Percentiles rank a stretch among this genome's conserved stretches.
Conservation (phyloP, 2,888 invertebrate species). For the Cosmorhoe ocellata region DNA sequence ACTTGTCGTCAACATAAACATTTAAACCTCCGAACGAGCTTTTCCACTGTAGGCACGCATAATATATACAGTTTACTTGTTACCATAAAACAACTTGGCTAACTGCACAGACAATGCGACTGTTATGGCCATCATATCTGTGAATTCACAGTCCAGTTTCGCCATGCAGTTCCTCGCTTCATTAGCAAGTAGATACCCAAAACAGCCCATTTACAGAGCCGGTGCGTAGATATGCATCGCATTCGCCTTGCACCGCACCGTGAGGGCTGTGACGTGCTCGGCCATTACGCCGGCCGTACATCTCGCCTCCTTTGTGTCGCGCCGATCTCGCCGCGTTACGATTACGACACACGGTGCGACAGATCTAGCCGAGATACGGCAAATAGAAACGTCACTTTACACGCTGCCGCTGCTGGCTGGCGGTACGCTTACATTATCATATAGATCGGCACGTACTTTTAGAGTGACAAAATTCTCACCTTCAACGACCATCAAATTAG, state of each 20-base stretch:
- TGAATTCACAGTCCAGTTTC: conserved; percentile 71
- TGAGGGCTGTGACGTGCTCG: conserved; percentile 69
- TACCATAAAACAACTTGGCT: conserved; percentile 60
- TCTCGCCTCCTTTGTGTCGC: conserved; percentile 77
- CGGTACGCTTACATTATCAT: conserved; percentile 61
- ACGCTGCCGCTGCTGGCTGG: conserved; percentile 63
- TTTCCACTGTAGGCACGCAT: conserved; percentile 31
- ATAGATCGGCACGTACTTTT: conserved; percentile 58
- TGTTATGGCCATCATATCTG: conserved; percentile 69
- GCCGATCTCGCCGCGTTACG: conserved; percentile 73
- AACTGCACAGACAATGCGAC: conserved; percentile 59
- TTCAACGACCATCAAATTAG: conserved; percentile 45
- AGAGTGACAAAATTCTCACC: conserved; percentile 65
- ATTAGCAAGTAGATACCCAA: conserved; percentile 81
- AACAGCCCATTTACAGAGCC: conserved; percentile 78
- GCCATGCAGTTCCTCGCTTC: conserved; percentile 66
- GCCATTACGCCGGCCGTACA: conserved; percentile 74
- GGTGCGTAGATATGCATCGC: conserved; percentile 78
- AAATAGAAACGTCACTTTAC: conserved; percentile 80
- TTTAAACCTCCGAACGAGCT: conserved; percentile 28
- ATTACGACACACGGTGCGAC: conserved; percentile 76
- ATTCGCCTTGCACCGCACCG: conserved; percentile 63
- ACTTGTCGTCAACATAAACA: conserved; percentile 22
- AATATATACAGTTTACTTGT: conserved; percentile 36
- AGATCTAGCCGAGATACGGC: conserved; percentile 74